Conservation (phyloP, 2,113 vertebrate species). For the Phoxinus phoxinus region DNA sequence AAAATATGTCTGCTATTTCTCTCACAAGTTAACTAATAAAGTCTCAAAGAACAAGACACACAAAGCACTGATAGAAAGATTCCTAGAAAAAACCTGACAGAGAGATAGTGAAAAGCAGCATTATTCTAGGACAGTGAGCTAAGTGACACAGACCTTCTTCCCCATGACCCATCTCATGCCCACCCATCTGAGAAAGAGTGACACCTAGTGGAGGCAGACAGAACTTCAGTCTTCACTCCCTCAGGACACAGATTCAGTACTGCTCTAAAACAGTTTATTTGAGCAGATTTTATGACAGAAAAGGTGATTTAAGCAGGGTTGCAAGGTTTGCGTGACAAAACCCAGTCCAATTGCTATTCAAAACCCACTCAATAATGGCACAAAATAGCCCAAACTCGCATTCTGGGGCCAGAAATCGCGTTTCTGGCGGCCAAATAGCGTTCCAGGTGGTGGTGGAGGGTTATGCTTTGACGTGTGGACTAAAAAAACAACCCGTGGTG, state of each 20-base stretch:
- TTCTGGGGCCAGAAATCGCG: too few species aligned
- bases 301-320: slow-evolving; percentile 11
- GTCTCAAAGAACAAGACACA: slow-evolving; percentile 41
- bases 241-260: background rate
- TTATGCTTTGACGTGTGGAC: too few species aligned
- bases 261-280: background rate
- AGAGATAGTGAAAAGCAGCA: slow-evolving; percentile 49
- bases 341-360: too few species aligned
- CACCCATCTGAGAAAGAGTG: slow-evolving; percentile 67
- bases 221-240: background rate
- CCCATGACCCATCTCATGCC: slow-evolving; percentile 33
- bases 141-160: slow-evolving; percentile 43
- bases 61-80: slow-evolving; percentile 23
- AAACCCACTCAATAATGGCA: too few species aligned
- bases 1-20: background rate
- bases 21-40: background rate
- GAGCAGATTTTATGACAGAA: background rate
- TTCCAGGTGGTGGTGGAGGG: too few species aligned
- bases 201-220: slow-evolving; percentile 69
- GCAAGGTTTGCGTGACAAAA: too few species aligned
- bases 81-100: slow-evolving; percentile 31
- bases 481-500: too few species aligned
- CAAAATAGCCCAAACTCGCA: too few species aligned
- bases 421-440: too few species aligned
- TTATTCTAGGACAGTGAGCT: background rate